Base-by-base conservation (phyloP, 2,888 invertebrate genomes). In the Endomychus coccineus region DNA sequence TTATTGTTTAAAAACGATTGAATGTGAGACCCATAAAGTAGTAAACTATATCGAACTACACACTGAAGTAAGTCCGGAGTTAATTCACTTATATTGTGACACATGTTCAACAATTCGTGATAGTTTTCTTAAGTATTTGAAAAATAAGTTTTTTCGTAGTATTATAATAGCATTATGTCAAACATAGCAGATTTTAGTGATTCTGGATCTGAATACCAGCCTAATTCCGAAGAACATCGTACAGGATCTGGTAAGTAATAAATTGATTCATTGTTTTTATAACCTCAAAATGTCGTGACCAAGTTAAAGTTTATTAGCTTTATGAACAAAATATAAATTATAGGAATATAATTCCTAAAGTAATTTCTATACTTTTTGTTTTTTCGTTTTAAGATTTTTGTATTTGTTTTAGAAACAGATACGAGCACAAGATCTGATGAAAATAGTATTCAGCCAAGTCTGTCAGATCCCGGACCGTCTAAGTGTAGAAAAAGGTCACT, bases 191-290 rank as follows among this genome's bases (percentile, higher is more conserved):
- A 36, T 40, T 36, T 42, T 33, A 43, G 36, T 32, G 32, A 32
- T 19, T 42, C 37, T 27, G 36, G 34, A 35, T 43, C 41, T 38
- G 37, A 43, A 43, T 43, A 43, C 36, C 32, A 43, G 43, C 43
- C 37, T 42, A 42, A 6, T 17, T 31, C 36, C 28, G 36, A 36
- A 37, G 37, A 43, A 36, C n/a, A 43, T 23, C 32, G 21, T 32
- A 32, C 32, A 32, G 21, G n/a, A 32, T 21, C 32, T 33, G 32
- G 16, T n/a, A 33, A 33, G 33, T 14, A 32, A 24, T 29, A 28
- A 27, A 21, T 30, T 34, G 33, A 44, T 43, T 36, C 27, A 39
- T 42, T 39, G 34, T 43, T 42, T 43, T 39, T 30, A 32, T 39
- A 42, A 43, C 38, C 43, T 43, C 34, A 43, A 43, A 29, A 35